phyloP scores from a whole-genome alignment of 2,797 vertebrate species.

The Rachycentron canadum region DNA sequence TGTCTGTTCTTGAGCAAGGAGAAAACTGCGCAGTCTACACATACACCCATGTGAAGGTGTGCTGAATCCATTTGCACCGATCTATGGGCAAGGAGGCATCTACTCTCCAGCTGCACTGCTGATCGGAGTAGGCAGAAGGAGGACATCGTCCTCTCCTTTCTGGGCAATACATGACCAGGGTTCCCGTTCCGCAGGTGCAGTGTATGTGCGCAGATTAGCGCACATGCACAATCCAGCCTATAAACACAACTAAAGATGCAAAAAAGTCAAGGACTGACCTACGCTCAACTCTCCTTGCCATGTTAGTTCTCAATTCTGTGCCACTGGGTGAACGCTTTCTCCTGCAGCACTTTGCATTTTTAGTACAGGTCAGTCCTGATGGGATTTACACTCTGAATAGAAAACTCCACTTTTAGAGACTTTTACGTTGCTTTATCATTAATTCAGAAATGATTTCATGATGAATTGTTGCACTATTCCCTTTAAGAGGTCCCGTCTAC shows the following conservation, averaged over 20 bases:
- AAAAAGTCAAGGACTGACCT: slow-evolving; percentile 21
- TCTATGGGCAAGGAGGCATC: slow-evolving; percentile 6
- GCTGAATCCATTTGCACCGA: neutral
- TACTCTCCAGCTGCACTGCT: slow-evolving; percentile 10
- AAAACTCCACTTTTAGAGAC: neutral
- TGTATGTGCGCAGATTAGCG: slow-evolving; percentile 23
- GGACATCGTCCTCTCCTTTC: slow-evolving; percentile 49
- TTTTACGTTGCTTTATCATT: neutral
- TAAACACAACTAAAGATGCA: slow-evolving; percentile 3
- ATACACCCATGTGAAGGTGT: neutral
- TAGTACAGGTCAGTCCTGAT: slow-evolving; percentile 30
- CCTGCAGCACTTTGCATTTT: slow-evolving; percentile 24
- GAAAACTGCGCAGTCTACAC: neutral
- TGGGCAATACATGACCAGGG: slow-evolving; percentile 28
- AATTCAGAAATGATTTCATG: neutral
- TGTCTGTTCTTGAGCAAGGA: slow-evolving; percentile 12
- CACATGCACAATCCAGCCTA: neutral
- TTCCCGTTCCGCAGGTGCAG: slow-evolving; percentile 46
- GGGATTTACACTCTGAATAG: slow-evolving; percentile 40
- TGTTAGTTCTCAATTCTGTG: slow-evolving; percentile 36
- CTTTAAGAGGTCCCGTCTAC: no score
- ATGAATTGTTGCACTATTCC: neutral
- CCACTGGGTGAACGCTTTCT: slow-evolving; percentile 17
- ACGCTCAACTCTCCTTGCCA: slow-evolving; percentile 17
- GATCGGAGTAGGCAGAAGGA: slow-evolving; percentile 76